These are phyloP conservation scores for Ephialtes manifestator DNA, from an alignment of 2,888 invertebrate genomes.

Conservation along the genomic window DNA sequence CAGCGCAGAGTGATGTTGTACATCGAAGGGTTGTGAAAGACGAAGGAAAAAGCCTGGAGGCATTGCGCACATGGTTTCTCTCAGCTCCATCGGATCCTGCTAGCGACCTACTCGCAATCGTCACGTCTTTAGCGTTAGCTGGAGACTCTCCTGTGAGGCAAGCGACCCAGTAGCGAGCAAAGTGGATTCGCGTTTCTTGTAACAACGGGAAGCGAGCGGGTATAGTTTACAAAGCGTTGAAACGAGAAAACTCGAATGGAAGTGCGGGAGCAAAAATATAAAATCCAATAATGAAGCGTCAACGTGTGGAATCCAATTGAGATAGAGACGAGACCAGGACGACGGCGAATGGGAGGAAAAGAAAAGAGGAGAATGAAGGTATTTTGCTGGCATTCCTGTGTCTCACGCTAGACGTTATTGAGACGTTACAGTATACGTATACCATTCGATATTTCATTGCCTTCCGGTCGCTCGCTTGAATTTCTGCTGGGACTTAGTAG, in stretches of 20 bases:
- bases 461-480: background rate
- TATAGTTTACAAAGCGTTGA: slow-evolving; percentile 4
- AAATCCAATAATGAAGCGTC: slow-evolving; percentile 61
- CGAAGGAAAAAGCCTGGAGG: slow-evolving; percentile 32
- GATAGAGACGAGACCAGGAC: slow-evolving; percentile 35
- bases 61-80: slow-evolving; percentile 12
- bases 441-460: background rate
- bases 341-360: slow-evolving; percentile 11
- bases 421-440: background rate
- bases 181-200: slow-evolving; percentile 37
- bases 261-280: slow-evolving; percentile 30
- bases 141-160: background rate
- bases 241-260: slow-evolving; percentile 32
- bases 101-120: background rate
- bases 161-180: slow-evolving; percentile 6
- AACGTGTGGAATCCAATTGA: slow-evolving; percentile 56
- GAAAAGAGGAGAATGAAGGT: background rate
- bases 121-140: slow-evolving; percentile 1
- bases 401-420: background rate
- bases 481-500: background rate
- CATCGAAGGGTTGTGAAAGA: background rate
- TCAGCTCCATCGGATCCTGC: background rate
- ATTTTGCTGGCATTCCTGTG: background rate
- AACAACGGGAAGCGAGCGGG: slow-evolving; percentile 4
- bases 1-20: background rate